Base-by-base conservation (phyloP, 2,888 invertebrate genomes). In the Pammene fasciana region DNA sequence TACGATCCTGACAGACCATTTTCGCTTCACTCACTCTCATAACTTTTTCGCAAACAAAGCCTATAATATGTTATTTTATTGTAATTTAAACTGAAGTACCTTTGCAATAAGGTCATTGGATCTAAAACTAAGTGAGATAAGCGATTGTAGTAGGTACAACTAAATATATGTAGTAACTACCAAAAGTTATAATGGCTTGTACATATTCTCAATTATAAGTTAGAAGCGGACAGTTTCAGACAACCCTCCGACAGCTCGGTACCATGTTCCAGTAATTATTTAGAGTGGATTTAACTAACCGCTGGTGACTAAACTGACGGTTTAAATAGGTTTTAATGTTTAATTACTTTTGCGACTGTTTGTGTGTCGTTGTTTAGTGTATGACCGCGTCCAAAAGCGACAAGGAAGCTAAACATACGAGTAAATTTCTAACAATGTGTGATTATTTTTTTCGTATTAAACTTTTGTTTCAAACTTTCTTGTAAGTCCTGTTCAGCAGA, bases 191-290 rank as follows among this genome's bases (percentile, higher is more conserved):
- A 65, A 65, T 57, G 26, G 56, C 18, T 65, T 57, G 41, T 65
- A 41, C 56, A 56, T 62, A 64, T 68, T 54, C 45, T 52, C 62
- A 68, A 68, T 68, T 62, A 68, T 56, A 56, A 68, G 62, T 68
- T 68, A 8, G 41, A 0, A 16, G 48, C 14, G 59, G 50, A 50
- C 66, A 52, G 56, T 62, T 50, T 57, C 57, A 41, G 56, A 38
- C 54, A 13, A 36, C 16, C 36, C 18, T 16, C 41, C 45, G 46
- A 55, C 55, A 16, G 4, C 54, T 26, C 38, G 26, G 55, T 45
- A 38, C 48, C 67, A 55, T 6, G 61, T 48, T 55, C 13, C 9
- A 55, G 34, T 56, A 36, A 68, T 57, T 62, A 62, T 56, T 62
- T 62, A 56, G 16, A 18, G 36, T 41, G 54, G 34, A 26, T 62